These are phyloP conservation scores for Brotula barbata DNA, from an alignment of 2,797 vertebrate genomes.

Conservation along the genomic window DNA sequence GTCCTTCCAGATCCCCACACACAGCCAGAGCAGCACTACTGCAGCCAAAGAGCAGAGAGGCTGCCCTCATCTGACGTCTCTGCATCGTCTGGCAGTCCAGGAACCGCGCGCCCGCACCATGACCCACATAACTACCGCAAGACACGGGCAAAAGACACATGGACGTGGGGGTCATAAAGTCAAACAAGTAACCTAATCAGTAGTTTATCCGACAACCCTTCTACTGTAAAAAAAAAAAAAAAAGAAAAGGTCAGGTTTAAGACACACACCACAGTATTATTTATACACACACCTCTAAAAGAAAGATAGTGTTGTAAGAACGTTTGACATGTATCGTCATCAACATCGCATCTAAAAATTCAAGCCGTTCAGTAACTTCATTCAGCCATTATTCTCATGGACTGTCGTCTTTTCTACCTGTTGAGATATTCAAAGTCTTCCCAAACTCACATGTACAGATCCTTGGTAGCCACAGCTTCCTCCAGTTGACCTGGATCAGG, in stretches of 20 bases:
- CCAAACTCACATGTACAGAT: slow-evolving; percentile 91
- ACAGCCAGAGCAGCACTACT: slow-evolving; percentile 90
- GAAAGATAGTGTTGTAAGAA: too few relatives aligned
- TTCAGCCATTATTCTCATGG: neutral
- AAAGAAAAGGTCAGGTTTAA: too few relatives aligned
- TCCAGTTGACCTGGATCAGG: slow-evolving; percentile 81
- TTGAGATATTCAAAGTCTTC: neutral
- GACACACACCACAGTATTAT: too few relatives aligned
- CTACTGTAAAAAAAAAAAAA: too few relatives aligned
- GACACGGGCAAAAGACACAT: neutral
- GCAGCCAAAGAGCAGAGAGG: slow-evolving; percentile 89
- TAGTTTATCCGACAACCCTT: neutral
- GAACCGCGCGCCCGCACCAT: slow-evolving; percentile 87
- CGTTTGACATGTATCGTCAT: too few relatives aligned
- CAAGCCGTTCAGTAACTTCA: neutral
- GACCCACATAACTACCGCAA: slow-evolving; percentile 86
- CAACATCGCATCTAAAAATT: too few relatives aligned
- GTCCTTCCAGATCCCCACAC: slow-evolving; percentile 85
- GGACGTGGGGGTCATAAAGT: neutral
- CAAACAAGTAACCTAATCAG: neutral
- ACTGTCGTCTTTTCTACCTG: neutral
- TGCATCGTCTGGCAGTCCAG: slow-evolving; percentile 82
- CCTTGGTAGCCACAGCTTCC: slow-evolving; percentile 82
- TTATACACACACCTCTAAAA: too few relatives aligned
- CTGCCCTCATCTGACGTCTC: slow-evolving; percentile 81